phyloP scores from a whole-genome alignment of 2,113 vertebrate genomes.

The Alethe castanea region DNA sequence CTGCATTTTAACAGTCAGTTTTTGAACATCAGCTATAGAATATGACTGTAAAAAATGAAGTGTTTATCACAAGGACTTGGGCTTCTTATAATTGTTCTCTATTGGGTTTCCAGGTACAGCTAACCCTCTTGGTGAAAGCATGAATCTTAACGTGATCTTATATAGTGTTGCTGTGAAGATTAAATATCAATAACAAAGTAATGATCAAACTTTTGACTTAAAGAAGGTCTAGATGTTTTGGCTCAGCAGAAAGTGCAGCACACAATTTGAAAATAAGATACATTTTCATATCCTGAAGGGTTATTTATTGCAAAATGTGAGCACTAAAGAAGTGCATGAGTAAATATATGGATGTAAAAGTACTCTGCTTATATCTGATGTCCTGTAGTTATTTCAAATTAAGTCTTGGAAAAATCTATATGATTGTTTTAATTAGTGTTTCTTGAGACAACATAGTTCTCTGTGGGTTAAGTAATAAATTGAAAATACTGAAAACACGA shows the following conservation, averaged over 20 bases:
- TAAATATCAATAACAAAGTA: background rate
- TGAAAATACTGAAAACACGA: background rate
- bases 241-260: background rate
- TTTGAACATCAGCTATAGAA: background rate
- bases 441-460: background rate
- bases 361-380: background rate
- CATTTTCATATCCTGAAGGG: conserved; percentile 17
- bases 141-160: background rate
- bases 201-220: background rate
- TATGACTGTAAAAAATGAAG: background rate
- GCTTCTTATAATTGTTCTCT: background rate
- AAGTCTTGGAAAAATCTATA: background rate
- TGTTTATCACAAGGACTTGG: background rate
- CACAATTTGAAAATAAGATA: background rate
- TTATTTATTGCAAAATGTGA: background rate
- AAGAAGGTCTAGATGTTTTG: background rate
- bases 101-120: background rate
- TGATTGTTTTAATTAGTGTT: background rate
- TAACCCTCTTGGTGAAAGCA: background rate
- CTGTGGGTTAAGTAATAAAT: background rate
- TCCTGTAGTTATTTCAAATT: background rate
- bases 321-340: background rate
- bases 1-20: background rate
- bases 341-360: background rate
- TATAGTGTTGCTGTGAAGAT: background rate